phyloP scores from a whole-genome alignment of 2,113 vertebrate genomes.

The Tenrec ecaudatus region DNA sequence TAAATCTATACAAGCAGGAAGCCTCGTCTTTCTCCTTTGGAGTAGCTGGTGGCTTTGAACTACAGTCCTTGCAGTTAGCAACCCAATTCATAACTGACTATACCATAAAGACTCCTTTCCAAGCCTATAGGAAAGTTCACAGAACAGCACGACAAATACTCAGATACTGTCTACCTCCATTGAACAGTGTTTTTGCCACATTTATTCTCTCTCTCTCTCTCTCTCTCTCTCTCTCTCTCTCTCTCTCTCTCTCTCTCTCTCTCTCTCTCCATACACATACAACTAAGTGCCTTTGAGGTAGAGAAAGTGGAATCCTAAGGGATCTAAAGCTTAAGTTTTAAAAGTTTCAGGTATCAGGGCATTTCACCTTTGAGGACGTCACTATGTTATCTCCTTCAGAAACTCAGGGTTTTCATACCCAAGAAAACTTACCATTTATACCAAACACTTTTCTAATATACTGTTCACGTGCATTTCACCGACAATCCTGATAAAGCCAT shows the following conservation, averaged over 20 bases:
- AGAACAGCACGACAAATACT: not conserved
- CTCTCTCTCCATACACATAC: not conserved
- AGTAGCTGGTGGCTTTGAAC: no score
- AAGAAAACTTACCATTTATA: not conserved
- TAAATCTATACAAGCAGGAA: no score
- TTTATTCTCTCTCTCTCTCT: not conserved
- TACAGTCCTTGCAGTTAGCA: no score
- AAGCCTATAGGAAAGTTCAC: not conserved
- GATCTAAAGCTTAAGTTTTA: not conserved
- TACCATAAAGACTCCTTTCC: not conserved
- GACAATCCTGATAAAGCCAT: not conserved
- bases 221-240: not conserved
- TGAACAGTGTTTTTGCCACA: not conserved
- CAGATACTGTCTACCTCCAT: not conserved
- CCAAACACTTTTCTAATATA: not conserved
- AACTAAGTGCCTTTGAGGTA: no score
- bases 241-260: not conserved
- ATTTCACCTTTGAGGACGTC: not conserved
- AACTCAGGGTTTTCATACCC: not conserved
- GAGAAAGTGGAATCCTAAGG: no score
- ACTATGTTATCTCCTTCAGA: not conserved
- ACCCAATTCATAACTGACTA: no score
- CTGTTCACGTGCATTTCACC: not conserved
- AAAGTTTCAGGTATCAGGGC: conserved; percentile 28
- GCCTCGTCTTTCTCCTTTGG: not conserved